phyloP scores from a whole-genome alignment of 2,888 invertebrate genomes.

The Rhingia rostrata region DNA sequence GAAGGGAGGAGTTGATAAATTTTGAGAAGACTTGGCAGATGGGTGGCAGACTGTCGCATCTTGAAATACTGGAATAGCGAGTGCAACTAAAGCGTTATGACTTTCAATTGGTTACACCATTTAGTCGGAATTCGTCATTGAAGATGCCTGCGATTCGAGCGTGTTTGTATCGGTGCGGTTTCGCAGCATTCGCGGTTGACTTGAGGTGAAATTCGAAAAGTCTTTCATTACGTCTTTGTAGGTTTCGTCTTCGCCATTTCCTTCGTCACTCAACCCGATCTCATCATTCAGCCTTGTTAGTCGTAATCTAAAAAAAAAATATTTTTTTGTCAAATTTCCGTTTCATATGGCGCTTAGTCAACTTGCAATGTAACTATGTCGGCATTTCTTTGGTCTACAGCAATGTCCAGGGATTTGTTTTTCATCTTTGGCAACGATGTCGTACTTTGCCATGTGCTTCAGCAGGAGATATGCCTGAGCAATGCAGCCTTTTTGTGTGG shows the following conservation, averaged over 20 bases:
- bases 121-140: conserved; percentile 81
- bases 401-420: conserved; percentile 93
- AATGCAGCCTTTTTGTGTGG: conserved; percentile 94
- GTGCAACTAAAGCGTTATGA: conserved; percentile 47
- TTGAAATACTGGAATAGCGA: conserved; percentile 58
- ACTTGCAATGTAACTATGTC: conserved; percentile 97
- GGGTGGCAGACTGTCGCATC: conserved; percentile 42
- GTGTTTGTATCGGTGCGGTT: conserved; percentile 82
- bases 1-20: not conserved
- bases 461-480: conserved; percentile 95
- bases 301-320: conserved; percentile 86
- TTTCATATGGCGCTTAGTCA: not conserved
- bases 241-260: conserved; percentile 90
- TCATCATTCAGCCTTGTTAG: conserved; percentile 95
- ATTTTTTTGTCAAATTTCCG: not conserved
- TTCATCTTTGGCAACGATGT: conserved; percentile 89
- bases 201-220: conserved; percentile 92
- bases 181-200: conserved; percentile 87
- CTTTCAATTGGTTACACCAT: not conserved
- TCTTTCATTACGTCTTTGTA: conserved; percentile 96
- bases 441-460: conserved; percentile 95
- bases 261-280: conserved; percentile 93
- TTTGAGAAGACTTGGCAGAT: conserved; percentile 53
- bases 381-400: conserved; percentile 94
- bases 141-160: conserved; percentile 81